Evolutionary conservation across 2,797 vertebrate genomes (phyloP).

Genomic region (Malurus splendens): DNA sequence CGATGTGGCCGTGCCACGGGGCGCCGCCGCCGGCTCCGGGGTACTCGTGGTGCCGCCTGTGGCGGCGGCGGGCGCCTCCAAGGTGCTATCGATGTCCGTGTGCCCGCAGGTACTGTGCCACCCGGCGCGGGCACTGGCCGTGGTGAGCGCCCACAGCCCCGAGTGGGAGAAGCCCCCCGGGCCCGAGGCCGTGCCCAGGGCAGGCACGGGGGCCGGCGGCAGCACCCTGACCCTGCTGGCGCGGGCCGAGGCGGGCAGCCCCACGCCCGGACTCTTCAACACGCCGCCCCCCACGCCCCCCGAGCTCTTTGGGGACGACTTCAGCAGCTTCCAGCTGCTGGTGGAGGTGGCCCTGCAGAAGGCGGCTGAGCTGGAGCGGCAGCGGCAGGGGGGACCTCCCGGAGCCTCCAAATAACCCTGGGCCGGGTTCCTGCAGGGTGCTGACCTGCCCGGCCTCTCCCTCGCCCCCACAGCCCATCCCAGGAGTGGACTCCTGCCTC

Average conservation of each 20-base stretch:
- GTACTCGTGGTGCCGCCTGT: constrained; percentile 60
- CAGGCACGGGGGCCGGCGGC: constrained; percentile 50
- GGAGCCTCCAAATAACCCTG: constrained; percentile 56
- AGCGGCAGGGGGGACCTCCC: constrained; percentile 66
- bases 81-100: constrained; percentile 79
- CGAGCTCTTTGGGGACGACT: constrained; percentile 85
- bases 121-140: constrained; percentile 64
- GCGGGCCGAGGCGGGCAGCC: constrained; percentile 72
- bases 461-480: background rate
- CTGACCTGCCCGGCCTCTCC: background rate
- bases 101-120: constrained; percentile 83
- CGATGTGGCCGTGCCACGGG: constrained; percentile 65
- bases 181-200: constrained; percentile 72
- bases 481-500: background rate
- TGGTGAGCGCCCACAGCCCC: constrained; percentile 45
- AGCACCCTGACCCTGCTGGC: constrained; percentile 65
- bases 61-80: constrained; percentile 65
- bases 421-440: background rate
- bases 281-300: constrained; percentile 88
- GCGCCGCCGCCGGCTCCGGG: constrained; percentile 62
- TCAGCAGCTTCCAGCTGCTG: constrained; percentile 88
- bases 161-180: constrained; percentile 76
- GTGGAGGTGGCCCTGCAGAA: constrained; percentile 88
- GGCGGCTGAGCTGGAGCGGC: constrained; percentile 86
- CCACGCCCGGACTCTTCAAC: constrained; percentile 84